Conservation (phyloP, 2,113 vertebrate species). For the Ceuthmochares aereus region DNA sequence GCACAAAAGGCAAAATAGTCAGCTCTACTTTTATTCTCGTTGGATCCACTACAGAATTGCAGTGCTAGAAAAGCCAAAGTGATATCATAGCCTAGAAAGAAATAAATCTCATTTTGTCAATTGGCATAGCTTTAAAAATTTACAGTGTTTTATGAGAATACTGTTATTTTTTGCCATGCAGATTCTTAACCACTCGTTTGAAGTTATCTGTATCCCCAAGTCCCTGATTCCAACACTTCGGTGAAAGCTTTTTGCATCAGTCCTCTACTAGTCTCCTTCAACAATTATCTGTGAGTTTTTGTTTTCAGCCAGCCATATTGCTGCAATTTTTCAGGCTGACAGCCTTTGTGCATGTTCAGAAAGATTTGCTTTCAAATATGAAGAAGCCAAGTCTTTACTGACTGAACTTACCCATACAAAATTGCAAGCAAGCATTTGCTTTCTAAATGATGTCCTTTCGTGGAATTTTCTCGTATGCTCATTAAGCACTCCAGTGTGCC, state of each 20-base stretch:
- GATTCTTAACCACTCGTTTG: background rate
- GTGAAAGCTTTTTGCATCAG: background rate
- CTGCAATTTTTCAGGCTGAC: conserved; percentile 26
- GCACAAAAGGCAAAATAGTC: background rate
- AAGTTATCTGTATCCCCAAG: background rate
- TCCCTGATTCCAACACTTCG: background rate
- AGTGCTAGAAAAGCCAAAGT: background rate
- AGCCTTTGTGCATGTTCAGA: conserved; percentile 29
- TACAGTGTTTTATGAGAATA: background rate
- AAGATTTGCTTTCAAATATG: conserved; percentile 38
- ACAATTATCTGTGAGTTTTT: background rate
- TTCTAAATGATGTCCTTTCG: background rate
- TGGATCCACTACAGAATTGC: background rate
- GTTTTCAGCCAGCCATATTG: background rate
- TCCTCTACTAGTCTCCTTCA: background rate
- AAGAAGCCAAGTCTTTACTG: conserved; percentile 18
- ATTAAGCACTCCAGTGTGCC: background rate
- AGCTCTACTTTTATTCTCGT: background rate
- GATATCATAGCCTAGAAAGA: background rate
- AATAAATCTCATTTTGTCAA: background rate
- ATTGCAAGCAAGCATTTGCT: conserved; percentile 25
- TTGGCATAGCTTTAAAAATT: background rate
- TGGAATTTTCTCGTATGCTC: conserved; percentile 6
- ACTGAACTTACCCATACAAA: background rate
- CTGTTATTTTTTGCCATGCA: background rate